A percentile compares a stretch with the other conserved stretches of the same genome.
phyloP scores from a whole-genome alignment of 2,113 vertebrate species.

The Ptilorrhoa leucosticta region DNA sequence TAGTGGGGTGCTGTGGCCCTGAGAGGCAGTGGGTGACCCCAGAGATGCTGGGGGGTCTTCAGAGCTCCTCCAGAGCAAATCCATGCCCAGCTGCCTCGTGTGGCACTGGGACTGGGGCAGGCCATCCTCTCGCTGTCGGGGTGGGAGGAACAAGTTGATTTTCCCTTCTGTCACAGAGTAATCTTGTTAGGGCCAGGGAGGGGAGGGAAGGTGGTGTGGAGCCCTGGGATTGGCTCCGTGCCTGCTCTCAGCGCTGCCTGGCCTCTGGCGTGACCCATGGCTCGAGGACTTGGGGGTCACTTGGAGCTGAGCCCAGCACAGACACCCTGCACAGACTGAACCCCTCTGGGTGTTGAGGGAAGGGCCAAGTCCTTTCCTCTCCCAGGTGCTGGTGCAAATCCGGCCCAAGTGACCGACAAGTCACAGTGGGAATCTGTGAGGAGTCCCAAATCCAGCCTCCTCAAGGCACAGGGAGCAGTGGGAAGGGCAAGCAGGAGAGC shows the following conservation, averaged over 20 bases:
- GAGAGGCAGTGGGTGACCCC: neutral
- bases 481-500: neutral
- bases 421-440: rapidly evolving
- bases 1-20: neutral
- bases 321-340: neutral
- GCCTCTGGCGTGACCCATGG: neutral
- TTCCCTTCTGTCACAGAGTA: neutral
- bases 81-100: rapidly evolving
- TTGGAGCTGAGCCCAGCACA: neutral
- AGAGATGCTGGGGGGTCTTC: neutral
- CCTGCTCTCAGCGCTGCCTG: neutral
- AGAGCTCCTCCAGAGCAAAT: neutral
- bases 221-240: neutral
- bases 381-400: neutral
- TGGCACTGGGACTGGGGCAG: neutral
- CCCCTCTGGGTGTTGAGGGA: rapidly evolving
- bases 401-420: neutral
- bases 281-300: neutral
- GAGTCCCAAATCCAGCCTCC: neutral
- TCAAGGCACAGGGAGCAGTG: neutral
- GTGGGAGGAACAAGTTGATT: neutral
- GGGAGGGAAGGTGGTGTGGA: neutral
- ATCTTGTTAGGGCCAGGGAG: neutral
- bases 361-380: neutral
- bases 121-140: neutral